Evolutionary conservation across 2,888 invertebrate genomes (phyloP).

Genomic region (Coenonympha glycerion): DNA sequence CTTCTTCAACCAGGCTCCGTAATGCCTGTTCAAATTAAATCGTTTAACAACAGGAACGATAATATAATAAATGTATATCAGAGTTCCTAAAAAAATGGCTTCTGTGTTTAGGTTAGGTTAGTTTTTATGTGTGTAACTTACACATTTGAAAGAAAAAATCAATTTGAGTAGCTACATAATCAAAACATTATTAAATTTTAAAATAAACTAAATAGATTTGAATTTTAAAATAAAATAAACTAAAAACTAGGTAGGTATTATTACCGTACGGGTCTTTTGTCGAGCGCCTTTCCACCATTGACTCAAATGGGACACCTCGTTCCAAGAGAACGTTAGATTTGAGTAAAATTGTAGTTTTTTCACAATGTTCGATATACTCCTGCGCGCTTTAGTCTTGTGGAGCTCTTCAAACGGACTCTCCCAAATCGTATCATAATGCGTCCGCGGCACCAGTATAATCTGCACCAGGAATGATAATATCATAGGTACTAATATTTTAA

Average conservation of each 20-base stretch:
- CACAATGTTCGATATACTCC: constrained; percentile 54
- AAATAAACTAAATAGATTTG: too few relatives aligned
- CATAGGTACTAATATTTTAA: not conserved
- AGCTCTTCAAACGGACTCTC: constrained; percentile 51
- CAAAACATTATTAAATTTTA: too few relatives aligned
- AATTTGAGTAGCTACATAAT: too few relatives aligned
- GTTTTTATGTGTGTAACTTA: too few relatives aligned
- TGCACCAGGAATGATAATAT: constrained; percentile 27
- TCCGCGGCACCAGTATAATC: constrained; percentile 59
- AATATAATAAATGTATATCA: not conserved
- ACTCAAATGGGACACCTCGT: constrained; percentile 64
- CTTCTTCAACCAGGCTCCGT: constrained; percentile 83
- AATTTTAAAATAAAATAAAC: too few relatives aligned
- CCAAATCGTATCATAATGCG: constrained; percentile 58
- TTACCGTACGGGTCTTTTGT: constrained; percentile 52
- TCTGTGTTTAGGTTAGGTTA: too few relatives aligned
- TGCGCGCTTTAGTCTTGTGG: constrained; percentile 48
- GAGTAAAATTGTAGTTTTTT: constrained; percentile 62
- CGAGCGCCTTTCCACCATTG: constrained; percentile 57
- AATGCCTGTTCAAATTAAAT: constrained; percentile 66
- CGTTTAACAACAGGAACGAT: not conserved
- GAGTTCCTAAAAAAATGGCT: too few relatives aligned
- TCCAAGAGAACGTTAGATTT: constrained; percentile 61
- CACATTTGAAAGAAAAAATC: too few relatives aligned
- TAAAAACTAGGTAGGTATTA: too few relatives aligned